Conservation (phyloP, 2,888 invertebrate genomes). For the Dicycla oo region DNA sequence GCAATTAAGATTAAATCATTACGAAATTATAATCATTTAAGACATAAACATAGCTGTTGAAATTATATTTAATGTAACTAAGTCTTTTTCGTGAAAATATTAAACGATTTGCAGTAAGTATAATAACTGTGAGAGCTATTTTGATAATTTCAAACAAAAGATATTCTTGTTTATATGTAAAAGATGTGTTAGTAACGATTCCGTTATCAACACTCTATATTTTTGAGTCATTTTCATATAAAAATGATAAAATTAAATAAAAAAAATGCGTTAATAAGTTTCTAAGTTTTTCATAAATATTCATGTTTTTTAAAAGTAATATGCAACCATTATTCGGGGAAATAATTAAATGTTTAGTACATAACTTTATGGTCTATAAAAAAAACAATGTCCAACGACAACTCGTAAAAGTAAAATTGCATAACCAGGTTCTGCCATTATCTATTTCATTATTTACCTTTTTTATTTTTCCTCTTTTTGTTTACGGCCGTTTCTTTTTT, state of each 20-base stretch:
- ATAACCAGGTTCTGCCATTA: conserved; percentile 6
- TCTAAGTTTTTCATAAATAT: conserved; percentile 2
- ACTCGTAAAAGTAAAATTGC: conserved; percentile 31
- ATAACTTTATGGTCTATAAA: conserved; percentile 59
- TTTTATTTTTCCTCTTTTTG: conserved; percentile 1
- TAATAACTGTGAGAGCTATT: too few relatives aligned
- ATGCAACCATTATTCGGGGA: background rate
- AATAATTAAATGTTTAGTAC: conserved; percentile 49
- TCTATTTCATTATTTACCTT: background rate
- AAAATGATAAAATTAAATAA: background rate
- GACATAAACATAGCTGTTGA: too few relatives aligned
- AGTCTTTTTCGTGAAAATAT: too few relatives aligned
- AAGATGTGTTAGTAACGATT: too few relatives aligned
- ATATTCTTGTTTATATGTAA: too few relatives aligned
- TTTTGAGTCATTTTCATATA: background rate
- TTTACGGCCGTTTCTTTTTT: conserved; percentile 3
- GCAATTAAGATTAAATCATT: too few relatives aligned
- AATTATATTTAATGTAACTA: too few relatives aligned
- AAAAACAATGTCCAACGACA: conserved; percentile 51
- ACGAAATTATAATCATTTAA: too few relatives aligned
- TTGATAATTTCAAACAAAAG: too few relatives aligned
- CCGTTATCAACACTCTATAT: background rate
- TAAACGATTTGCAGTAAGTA: too few relatives aligned
- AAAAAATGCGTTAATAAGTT: background rate
- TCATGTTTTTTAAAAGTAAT: conserved; percentile 7